Conservation (phyloP, 2,888 invertebrate species). For the Hemithea aestivaria region DNA sequence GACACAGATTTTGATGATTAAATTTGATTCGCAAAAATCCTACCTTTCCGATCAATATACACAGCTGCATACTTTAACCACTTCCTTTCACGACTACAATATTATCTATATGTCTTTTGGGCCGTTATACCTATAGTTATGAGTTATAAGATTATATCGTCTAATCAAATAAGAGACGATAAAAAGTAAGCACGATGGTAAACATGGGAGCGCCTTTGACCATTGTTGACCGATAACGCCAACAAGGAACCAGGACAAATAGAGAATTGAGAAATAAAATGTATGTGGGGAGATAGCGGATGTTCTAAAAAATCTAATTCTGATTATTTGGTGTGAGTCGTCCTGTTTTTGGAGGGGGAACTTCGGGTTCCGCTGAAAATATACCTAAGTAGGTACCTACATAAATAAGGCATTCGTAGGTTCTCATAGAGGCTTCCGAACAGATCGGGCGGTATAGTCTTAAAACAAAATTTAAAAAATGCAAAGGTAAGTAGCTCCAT, state of each 20-base stretch:
- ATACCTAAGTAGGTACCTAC: no score
- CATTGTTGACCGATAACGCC: conserved; percentile 44
- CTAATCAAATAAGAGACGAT: conserved; percentile 34
- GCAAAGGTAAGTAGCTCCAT: no score
- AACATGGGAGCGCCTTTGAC: conserved; percentile 40
- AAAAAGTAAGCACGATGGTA: conserved; percentile 34
- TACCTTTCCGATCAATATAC: no score
- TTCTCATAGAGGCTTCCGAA: no score
- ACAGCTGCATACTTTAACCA: not conserved
- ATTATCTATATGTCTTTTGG: conserved; percentile 13
- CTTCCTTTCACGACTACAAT: conserved; percentile 7
- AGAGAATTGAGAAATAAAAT: conserved; percentile 24
- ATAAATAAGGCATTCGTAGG: no score
- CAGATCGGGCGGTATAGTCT: no score
- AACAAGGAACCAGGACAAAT: conserved; percentile 28
- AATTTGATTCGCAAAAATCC: no score
- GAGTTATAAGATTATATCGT: conserved; percentile 29
- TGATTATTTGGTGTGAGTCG: no score
- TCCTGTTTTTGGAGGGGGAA: no score
- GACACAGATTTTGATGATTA: no score
- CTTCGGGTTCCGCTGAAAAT: no score
- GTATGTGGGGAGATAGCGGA: conserved; percentile 4
- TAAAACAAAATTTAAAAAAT: no score
- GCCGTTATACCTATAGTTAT: conserved; percentile 27
- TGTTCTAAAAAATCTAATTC: not conserved